phyloP scores from a whole-genome alignment of 2,797 vertebrate genomes.

The Spheniscus humboldti region DNA sequence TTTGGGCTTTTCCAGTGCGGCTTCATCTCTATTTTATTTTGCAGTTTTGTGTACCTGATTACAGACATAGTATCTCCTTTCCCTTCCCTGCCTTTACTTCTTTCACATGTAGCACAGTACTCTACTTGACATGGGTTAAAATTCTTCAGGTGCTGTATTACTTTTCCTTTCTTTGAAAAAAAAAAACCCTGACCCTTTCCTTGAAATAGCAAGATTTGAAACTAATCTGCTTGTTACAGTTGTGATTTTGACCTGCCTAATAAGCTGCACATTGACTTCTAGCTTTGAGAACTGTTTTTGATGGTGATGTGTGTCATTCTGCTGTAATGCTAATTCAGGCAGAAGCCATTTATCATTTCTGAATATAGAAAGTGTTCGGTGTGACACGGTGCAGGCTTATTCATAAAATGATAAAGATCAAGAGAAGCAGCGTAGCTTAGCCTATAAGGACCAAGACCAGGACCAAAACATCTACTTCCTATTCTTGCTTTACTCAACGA shows the following conservation, averaged over 20 bases:
- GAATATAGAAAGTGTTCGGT: background rate
- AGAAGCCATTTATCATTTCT: constrained; percentile 21
- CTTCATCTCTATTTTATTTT: background rate
- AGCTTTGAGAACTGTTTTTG: background rate
- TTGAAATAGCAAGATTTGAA: background rate
- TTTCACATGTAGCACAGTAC: background rate
- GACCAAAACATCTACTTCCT: background rate
- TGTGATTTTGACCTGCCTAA: constrained; percentile 5
- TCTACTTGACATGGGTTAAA: background rate
- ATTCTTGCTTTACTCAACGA: background rate
- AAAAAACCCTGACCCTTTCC: background rate
- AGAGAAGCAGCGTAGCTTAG: background rate
- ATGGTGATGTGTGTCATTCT: background rate
- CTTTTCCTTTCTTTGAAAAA: background rate
- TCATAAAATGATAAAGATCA: background rate
- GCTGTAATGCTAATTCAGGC: constrained; percentile 11
- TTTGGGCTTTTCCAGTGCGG: background rate
- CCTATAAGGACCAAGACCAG: background rate
- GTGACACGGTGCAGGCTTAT: background rate
- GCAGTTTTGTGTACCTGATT: background rate
- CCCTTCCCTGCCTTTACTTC: background rate
- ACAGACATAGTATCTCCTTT: background rate
- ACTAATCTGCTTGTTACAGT: background rate
- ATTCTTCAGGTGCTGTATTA: background rate
- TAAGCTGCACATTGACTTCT: background rate